Base-by-base conservation (phyloP, 2,113 vertebrate genomes). In the Amphilophus citrinellus region DNA sequence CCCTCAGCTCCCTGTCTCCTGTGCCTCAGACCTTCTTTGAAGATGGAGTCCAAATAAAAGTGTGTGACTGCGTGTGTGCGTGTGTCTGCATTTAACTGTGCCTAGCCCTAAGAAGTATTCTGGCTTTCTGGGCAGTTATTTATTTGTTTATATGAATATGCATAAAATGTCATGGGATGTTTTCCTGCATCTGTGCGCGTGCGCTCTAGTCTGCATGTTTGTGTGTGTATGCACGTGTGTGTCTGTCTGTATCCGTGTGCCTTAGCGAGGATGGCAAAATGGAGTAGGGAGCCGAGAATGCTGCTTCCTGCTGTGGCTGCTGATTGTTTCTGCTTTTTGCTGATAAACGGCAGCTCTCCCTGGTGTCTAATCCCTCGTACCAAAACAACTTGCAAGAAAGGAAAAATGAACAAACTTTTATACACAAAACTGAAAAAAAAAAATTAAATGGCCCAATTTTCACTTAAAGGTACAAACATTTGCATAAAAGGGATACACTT, bases 251-350 rank as follows among this genome's bases (percentile, higher is more conserved):
- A 20, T 79, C 3, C 42, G 47, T 77, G 42, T 18, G 14, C 58
- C 58, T 32, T 2, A 35, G n/a, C 3, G 18, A 59, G 37, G 83
- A 56, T 81, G 47, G 61, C 59, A 85, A 80, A 92, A 92, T 77
- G 81, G 83, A 92, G 89, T 20, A 59, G 79, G 79, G 61, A 94
- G 86, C 68, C 0, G 60, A 84, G 88, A 65, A 88, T 37, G 88
- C 77, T 3, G 84, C 88, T 86, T 93, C 92, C 90, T 91, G 92
- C 91, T 91, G 90, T 7, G 90, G 89, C 18, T 61, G 79, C 86
- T 93, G 93, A 94, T 95, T 95, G 93, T 93, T 93, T 93, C 93
- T 94, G 94, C 83, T 87, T 79, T 85, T 88, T 73, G 85, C 90
- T 90, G 95, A 95, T 94, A 95, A 95, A 94, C 76, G 78, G 79